Percentiles rank a stretch among this genome's conserved stretches.
Evolutionary conservation across 2,797 vertebrate genomes (phyloP).

Genomic region (Echeneis naucrates): DNA sequence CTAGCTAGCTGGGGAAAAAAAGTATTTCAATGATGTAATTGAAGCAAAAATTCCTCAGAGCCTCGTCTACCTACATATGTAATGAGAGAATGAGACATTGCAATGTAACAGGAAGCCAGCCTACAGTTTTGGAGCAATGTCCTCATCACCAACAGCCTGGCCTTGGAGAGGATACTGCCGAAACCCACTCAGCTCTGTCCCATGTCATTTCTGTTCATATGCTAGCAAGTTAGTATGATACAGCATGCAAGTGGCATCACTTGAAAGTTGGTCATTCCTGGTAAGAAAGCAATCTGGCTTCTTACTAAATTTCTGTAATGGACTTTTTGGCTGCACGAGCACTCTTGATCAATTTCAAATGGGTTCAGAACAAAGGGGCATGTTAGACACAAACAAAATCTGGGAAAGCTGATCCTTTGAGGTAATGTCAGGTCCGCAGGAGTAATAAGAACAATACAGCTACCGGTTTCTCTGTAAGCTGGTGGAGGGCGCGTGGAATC

Average conservation of each 20-base stretch:
- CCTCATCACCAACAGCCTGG: background rate
- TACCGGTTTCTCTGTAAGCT: slow-evolving; percentile 64
- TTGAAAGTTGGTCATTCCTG: too few species aligned
- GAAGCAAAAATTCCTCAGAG: background rate
- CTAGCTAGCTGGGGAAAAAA: too few species aligned
- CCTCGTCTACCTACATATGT: background rate
- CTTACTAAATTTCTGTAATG: slow-evolving; percentile 8
- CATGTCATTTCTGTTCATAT: background rate
- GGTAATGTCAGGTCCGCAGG: slow-evolving; percentile 67
- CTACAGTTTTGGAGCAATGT: background rate
- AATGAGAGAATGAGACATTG: background rate
- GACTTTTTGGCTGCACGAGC: slow-evolving; percentile 31
- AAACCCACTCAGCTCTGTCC: background rate
- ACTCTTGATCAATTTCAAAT: slow-evolving; percentile 44
- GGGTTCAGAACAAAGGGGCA: slow-evolving; percentile 56
- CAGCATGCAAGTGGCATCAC: background rate
- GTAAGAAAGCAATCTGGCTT: background rate
- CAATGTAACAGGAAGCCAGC: background rate
- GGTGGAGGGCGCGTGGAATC: slow-evolving; percentile 72
- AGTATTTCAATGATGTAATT: background rate
- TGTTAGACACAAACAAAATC: slow-evolving; percentile 73
- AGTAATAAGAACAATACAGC: slow-evolving; percentile 77
- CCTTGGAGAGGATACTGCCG: background rate
- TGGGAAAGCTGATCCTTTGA: slow-evolving; percentile 62
- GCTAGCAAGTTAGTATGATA: background rate